Conservation (phyloP, 1,140 invertebrate genomes). For the Pemphigus obesinymphae region DNA sequence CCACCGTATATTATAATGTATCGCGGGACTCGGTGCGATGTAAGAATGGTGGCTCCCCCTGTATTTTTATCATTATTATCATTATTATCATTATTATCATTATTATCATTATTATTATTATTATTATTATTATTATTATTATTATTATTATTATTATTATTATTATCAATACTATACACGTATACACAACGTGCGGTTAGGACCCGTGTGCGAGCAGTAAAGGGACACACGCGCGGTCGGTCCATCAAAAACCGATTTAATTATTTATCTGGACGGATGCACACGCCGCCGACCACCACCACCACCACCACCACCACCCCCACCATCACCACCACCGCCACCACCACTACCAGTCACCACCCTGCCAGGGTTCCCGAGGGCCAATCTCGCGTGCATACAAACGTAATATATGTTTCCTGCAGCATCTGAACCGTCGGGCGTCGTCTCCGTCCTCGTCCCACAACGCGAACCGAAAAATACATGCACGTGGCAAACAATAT, state of each 20-base stretch:
- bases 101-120: too few species aligned
- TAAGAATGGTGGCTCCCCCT: background rate
- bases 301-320: background rate
- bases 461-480: conserved; percentile 10
- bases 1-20: background rate
- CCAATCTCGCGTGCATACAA: too few species aligned
- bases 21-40: background rate
- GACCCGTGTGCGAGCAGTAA: background rate
- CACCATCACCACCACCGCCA: background rate
- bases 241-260: conserved; percentile 37
- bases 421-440: too few species aligned
- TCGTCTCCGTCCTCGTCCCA: too few species aligned
- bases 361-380: too few species aligned
- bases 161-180: background rate
- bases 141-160: conserved; percentile 8
- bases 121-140: too few species aligned
- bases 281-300: background rate
- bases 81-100: too few species aligned
- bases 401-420: too few species aligned
- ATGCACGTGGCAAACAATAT: background rate
- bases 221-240: background rate
- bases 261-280: conserved; percentile 35
- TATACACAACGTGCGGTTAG: background rate
- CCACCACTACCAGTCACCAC: background rate
- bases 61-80: too few species aligned